Evolutionary conservation across 2,888 invertebrate genomes (phyloP), one percentile per base, ranked within the genome.

Genomic region (Baccha elongata): DNA sequence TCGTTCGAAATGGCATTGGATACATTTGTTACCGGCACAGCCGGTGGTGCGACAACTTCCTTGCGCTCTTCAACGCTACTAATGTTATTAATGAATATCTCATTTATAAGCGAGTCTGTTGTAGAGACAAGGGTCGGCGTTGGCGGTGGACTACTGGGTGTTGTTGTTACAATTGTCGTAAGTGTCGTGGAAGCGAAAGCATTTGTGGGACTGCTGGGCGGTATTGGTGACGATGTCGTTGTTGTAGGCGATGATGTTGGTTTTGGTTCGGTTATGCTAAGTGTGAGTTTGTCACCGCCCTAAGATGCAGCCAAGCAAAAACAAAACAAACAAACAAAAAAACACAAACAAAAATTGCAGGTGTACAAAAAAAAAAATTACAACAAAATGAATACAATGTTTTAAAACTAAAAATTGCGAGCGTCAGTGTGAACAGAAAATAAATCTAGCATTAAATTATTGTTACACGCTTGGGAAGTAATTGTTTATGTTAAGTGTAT

Each of bases 251-350:
- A 84, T 62, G 89, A 88, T 85, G 89, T 85, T 86, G 90, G 90
- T 87, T 91, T 91, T 86, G 91, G 89, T 88, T 94, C 94, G 86
- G 93, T 93, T 86, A 94, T 93, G 81, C 93, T 93, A 78, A 94
- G 90, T 67, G 94, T 94, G 88, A 94, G 89, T 89, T 94, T 94
- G 89, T 94, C 94, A 87, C 94, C 94, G 85, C 94, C 94, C 94
- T 94, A 64, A 64, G 67, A 50, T 50, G 60, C 62, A 85, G 46
- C 52, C 80, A 67, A 62, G 81, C 68, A 74, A 72, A 42, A 15
- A 79, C 50, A 80, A 58, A 85, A 29, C 46, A 85, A 35, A 75
- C 53, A 58, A 53, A 64, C 55, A 53, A 65, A 74, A 65, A 72
- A 40, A 79, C 71, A 73, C 72, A 65, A 81, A 75, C 81, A 85